Evolutionary conservation across 2,888 invertebrate species (phyloP).

Genomic region (Ichneumoninae sp.): DNA sequence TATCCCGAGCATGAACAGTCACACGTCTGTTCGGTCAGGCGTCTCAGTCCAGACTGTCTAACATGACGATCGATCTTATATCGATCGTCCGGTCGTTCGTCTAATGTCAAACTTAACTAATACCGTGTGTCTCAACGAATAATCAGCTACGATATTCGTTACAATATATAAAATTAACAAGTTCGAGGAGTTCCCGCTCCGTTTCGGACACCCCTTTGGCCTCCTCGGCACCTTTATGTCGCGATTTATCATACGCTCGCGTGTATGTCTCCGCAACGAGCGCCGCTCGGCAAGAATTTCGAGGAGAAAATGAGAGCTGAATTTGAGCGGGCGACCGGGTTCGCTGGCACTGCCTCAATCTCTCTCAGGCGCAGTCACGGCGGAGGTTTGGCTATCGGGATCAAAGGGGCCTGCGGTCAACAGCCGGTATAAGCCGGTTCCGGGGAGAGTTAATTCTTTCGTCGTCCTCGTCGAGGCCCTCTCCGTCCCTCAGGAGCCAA

Average conservation of each 20-base stretch:
- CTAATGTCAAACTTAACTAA: too few relatives aligned
- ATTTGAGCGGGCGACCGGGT: slow-evolving; percentile 10
- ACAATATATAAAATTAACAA: too few relatives aligned
- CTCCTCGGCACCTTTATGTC: slow-evolving; percentile 36
- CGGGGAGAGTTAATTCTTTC: slow-evolving; percentile 63
- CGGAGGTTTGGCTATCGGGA: slow-evolving; percentile 53
- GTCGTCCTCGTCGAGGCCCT: slow-evolving; percentile 47
- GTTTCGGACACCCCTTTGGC: neutral
- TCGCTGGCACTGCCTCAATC: slow-evolving; percentile 23
- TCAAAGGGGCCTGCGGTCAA: slow-evolving; percentile 64
- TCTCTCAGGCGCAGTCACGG: neutral
- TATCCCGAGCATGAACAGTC: too few relatives aligned
- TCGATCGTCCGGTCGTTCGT: too few relatives aligned
- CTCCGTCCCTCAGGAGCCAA: neutral
- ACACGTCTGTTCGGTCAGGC: too few relatives aligned
- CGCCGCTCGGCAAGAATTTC: neutral
- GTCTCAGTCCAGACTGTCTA: too few relatives aligned
- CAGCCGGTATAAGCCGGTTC: slow-evolving; percentile 60
- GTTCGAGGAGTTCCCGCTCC: slow-evolving; percentile 46
- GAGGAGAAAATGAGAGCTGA: slow-evolving; percentile 16
- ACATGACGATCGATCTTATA: too few relatives aligned
- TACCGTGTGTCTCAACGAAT: too few relatives aligned
- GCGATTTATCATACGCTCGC: slow-evolving; percentile 33
- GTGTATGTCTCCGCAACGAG: neutral
- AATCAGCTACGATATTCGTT: too few relatives aligned